Percentiles rank a stretch among this genome's conserved stretches.
phyloP scores from a whole-genome alignment of 2,888 invertebrate genomes.

The Oscheius sp. region DNA sequence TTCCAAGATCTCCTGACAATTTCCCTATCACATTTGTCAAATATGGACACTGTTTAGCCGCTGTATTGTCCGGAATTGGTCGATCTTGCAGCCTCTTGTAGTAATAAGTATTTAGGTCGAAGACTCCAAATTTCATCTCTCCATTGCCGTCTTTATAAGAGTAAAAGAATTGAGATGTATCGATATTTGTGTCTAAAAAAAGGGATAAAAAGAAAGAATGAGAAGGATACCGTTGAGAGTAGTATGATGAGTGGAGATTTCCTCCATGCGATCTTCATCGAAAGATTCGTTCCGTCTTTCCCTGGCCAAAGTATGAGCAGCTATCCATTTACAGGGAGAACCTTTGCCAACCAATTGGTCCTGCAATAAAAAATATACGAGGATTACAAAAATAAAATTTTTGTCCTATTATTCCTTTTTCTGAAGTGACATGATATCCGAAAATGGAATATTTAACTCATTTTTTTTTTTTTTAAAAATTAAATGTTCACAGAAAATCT shows the following conservation, averaged over 20 bases:
- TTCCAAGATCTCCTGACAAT: too few species aligned
- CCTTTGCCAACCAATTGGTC: conserved; percentile 1
- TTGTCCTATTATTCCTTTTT: too few species aligned
- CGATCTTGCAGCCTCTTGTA: conserved; percentile 9
- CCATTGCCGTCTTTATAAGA: not conserved
- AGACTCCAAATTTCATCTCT: not conserved
- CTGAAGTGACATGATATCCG: too few species aligned
- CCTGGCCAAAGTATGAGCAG: not conserved
- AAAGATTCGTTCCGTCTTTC: not conserved
- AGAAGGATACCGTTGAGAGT: too few species aligned
- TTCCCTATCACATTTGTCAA: conserved; percentile 3
- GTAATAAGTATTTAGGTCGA: conserved; percentile 29
- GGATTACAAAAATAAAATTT: not conserved
- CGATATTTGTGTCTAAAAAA: conserved; percentile 8
- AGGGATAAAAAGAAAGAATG: too few species aligned
- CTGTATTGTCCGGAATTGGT: conserved; percentile 6
- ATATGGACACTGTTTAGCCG: conserved; percentile 20
- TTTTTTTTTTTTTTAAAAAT: too few species aligned
- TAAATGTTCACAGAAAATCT: too few species aligned
- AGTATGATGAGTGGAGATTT: not conserved
- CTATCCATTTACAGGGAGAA: conserved; percentile 1
- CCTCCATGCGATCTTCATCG: not conserved
- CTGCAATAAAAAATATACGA: not conserved
- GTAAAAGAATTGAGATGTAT: conserved; percentile 14
- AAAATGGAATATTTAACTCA: too few species aligned